A percentile compares a stretch with the other conserved stretches of the same genome.
Evolutionary conservation across 2,797 vertebrate genomes (phyloP).

Genomic region (Amniataba percoides): DNA sequence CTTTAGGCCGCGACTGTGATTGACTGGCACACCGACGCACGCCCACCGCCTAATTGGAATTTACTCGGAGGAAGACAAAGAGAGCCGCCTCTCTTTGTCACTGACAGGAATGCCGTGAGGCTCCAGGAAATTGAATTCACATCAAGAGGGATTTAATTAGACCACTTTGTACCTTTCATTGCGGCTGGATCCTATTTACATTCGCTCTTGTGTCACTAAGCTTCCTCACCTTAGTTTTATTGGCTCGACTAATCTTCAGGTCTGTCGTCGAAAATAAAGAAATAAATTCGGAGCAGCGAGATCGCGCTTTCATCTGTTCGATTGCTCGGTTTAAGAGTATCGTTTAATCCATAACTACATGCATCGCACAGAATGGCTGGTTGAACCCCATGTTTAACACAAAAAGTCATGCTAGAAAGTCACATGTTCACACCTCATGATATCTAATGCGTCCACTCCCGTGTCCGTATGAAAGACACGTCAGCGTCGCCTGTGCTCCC

Average conservation of each 20-base stretch:
- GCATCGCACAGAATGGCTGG: not conserved
- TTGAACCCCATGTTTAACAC: not conserved
- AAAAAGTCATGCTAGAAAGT: not conserved
- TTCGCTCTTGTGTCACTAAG: conserved; percentile 63
- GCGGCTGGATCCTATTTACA: conserved; percentile 75
- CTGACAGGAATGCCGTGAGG: conserved; percentile 66
- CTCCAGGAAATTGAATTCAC: conserved; percentile 76
- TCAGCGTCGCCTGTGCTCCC: conserved; percentile 27
- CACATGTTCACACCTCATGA: not conserved
- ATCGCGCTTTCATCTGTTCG: conserved; percentile 30
- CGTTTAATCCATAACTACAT: conserved; percentile 19
- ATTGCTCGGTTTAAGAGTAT: conserved; percentile 1
- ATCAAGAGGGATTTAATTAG: conserved; percentile 77
- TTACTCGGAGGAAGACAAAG: conserved; percentile 69
- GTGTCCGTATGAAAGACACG: conserved; percentile 1
- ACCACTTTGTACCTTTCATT: conserved; percentile 79
- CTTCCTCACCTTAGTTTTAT: conserved; percentile 55
- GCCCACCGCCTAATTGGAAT: conserved; percentile 75
- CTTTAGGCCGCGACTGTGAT: conserved; percentile 61
- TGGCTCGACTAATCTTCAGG: conserved; percentile 60
- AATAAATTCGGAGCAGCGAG: conserved; percentile 9
- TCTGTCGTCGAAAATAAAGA: conserved; percentile 1
- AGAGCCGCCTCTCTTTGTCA: conserved; percentile 66
- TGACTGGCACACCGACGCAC: conserved; percentile 67
- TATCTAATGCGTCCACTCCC: not conserved